Evolutionary conservation across 2,797 vertebrate genomes (phyloP), one percentile per base, ranked within the genome.

Genomic region (Diplodus sargus): DNA sequence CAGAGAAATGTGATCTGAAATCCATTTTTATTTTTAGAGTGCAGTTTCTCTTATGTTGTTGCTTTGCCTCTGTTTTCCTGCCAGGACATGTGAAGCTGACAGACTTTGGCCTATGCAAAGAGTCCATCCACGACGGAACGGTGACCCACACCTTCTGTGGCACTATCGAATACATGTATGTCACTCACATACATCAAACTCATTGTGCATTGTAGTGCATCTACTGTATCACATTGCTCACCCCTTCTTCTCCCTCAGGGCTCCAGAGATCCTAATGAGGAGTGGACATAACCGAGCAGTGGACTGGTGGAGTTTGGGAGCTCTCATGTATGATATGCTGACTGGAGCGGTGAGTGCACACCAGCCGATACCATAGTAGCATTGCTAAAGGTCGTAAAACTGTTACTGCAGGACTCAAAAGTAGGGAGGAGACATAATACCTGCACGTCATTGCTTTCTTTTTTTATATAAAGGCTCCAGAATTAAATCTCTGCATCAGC

Each of bases 71-170:
- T 8, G 3, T 76, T 65, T 65, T 74, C 34, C 22, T 94, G 92
- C 68, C 76, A 99, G 98, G 97, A 89, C 97, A 98, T 0, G 97
- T 98, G 77, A 98, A 98, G 94, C 81, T 98, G 89, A 98, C 97
- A 72, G 97, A 98, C 91, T 98, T 98, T 60, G 97, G 97, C 90
- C 93, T 99, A 72, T 98, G 97, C 93, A 99, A 99, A 94, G 98
- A 99, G 93, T 98, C 98, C 64, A 98, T 99, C 93, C 98, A 98
- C 3, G 97, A 98, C 22, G 98, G 97, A 83, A 98, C 98, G 16
- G 97, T 98, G 87, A 99, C 98, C 60, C 98, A 99, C 91, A 99
- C 98, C 0, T 99, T 99, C 95, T 99, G 98, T 92, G 98, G 98
- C 88, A 99, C 98, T 79, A 99, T 99, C 87, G 98, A 99, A 93